These are phyloP conservation scores for Eremophila alpestris DNA, from an alignment of 2,797 vertebrate genomes.

Conservation along the genomic window DNA sequence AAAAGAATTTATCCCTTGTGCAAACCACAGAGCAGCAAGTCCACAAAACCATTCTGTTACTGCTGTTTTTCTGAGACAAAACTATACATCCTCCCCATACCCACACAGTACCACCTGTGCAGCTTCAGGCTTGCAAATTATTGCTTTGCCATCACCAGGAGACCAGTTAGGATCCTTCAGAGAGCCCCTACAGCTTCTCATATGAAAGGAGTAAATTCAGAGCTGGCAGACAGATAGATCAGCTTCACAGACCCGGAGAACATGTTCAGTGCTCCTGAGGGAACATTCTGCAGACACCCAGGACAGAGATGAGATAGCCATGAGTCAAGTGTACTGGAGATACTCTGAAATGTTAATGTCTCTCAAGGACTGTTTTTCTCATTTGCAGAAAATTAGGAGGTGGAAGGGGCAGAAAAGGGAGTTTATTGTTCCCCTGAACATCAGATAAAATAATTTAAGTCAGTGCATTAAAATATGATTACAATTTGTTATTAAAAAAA, in stretches of 20 bases:
- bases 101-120: background rate
- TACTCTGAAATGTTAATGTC: background rate
- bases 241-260: background rate
- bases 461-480: background rate
- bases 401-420: background rate
- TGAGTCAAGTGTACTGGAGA: background rate
- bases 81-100: background rate
- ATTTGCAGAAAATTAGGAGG: slow-evolving; percentile 8
- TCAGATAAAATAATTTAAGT: background rate
- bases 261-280: background rate
- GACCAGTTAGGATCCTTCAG: background rate
- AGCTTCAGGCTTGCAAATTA: background rate
- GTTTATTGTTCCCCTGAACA: background rate
- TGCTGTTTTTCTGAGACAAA: background rate
- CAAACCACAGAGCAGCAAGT: background rate
- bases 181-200: background rate
- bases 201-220: slow-evolving; percentile 4
- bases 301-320: background rate
- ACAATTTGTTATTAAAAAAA: background rate
- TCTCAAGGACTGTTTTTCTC: background rate
- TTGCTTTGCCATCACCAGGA: background rate
- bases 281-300: background rate
- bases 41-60: background rate
- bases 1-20: background rate
- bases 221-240: background rate